phyloP scores from a whole-genome alignment of 2,797 vertebrate species.

The Micropoecilia bifurca region DNA sequence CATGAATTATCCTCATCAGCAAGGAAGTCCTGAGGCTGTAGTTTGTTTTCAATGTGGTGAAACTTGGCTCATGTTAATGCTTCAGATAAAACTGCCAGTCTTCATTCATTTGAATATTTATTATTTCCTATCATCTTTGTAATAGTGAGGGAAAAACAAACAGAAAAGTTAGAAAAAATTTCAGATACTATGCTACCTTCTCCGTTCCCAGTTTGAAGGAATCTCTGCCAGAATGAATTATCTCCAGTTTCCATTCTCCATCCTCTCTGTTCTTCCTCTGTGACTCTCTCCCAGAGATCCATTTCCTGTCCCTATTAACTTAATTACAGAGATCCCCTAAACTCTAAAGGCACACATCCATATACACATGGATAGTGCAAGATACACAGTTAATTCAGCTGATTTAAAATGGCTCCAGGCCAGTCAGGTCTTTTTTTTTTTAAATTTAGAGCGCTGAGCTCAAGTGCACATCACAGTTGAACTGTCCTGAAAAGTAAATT shows the following conservation, averaged over 20 bases:
- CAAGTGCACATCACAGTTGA: constrained; percentile 51
- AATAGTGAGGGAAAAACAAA: neutral
- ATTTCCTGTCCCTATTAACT: constrained; percentile 74
- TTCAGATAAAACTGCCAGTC: neutral
- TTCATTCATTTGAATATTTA: neutral
- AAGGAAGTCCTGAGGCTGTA: neutral
- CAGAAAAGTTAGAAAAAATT: constrained; percentile 43
- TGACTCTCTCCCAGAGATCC: constrained; percentile 58
- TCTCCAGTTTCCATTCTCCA: constrained; percentile 46
- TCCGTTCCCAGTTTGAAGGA: constrained; percentile 18
- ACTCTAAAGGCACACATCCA: constrained; percentile 49
- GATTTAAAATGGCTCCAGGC: constrained; percentile 72
- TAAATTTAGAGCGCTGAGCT: constrained; percentile 53
- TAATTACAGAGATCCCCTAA: constrained; percentile 63
- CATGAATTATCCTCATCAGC: neutral
- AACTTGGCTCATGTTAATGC: constrained; percentile 1
- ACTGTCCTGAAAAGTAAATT: constrained; percentile 38
- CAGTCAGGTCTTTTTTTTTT: constrained; percentile 66
- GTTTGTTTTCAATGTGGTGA: neutral
- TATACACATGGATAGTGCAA: constrained; percentile 7
- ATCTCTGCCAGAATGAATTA: constrained; percentile 56
- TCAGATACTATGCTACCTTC: constrained; percentile 22
- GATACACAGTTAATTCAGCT: constrained; percentile 55
- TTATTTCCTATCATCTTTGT: neutral
- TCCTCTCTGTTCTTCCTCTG: constrained; percentile 52